Evolutionary conservation across 2,888 invertebrate species (phyloP).

Genomic region (Stictocephala bisonia): DNA sequence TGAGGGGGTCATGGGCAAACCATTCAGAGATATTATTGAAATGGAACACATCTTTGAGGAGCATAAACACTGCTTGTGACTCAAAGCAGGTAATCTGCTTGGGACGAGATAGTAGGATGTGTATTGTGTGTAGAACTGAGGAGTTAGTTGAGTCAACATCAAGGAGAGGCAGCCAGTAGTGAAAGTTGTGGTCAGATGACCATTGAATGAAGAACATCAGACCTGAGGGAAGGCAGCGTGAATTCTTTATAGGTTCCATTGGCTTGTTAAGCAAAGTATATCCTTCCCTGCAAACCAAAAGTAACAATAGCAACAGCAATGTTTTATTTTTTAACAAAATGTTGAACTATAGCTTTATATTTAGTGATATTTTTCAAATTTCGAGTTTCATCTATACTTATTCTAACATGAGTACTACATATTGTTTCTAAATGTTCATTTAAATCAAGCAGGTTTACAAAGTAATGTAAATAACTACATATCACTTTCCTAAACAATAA

Average conservation of each 20-base stretch:
- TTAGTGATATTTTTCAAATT: too few relatives aligned
- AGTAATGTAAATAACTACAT: too few relatives aligned
- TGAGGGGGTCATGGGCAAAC: conserved; percentile 62
- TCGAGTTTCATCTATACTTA: too few relatives aligned
- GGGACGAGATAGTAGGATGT: conserved; percentile 4
- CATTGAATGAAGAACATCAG: conserved; percentile 61
- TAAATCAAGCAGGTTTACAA: too few relatives aligned
- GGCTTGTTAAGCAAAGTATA: conserved; percentile 49
- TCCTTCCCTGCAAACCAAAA: conserved; percentile 46
- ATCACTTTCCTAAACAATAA: too few relatives aligned
- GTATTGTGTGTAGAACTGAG: not conserved
- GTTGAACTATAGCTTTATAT: too few relatives aligned
- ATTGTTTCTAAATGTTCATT: too few relatives aligned
- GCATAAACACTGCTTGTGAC: conserved; percentile 64
- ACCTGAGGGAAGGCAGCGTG: conserved; percentile 62
- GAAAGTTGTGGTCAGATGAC: conserved; percentile 59
- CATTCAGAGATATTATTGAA: conserved; percentile 52
- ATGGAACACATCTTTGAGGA: conserved; percentile 59
- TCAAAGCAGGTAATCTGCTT: conserved; percentile 64
- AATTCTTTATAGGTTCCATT: not conserved
- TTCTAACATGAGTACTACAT: too few relatives aligned
- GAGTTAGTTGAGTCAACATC: not conserved
- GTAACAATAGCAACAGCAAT: not conserved
- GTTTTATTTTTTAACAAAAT: too few relatives aligned
- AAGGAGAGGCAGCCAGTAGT: not conserved